Percentiles rank a stretch among this genome's conserved stretches.
Evolutionary conservation across 2,113 vertebrate genomes (phyloP).

Genomic region (Malurus melanocephalus): DNA sequence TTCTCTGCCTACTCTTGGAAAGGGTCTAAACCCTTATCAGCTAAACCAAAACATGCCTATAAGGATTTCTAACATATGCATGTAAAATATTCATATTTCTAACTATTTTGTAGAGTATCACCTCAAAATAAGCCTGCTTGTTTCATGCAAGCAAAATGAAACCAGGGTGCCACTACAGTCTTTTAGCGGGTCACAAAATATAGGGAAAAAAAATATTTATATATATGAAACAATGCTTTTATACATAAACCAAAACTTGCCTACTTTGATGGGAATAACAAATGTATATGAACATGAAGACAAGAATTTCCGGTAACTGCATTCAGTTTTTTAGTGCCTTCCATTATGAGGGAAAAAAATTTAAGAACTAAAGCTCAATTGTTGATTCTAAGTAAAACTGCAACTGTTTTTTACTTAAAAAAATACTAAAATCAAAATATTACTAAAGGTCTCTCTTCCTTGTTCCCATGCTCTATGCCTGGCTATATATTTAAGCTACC

Average conservation of each 20-base stretch:
- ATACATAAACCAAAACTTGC: not conserved
- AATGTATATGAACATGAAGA: not conserved
- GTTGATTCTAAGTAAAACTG: not conserved
- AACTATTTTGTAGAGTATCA: not conserved
- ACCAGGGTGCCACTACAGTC: not conserved
- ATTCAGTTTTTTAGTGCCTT: not conserved
- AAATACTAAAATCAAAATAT: not conserved
- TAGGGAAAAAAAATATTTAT: not conserved
- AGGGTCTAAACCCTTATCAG: not conserved
- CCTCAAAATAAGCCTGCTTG: not conserved
- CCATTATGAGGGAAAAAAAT: not conserved
- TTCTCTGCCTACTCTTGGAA: not conserved
- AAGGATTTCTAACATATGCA: not conserved
- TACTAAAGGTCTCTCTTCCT: not conserved
- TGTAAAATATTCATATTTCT: too few species aligned
- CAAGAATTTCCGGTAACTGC: not conserved
- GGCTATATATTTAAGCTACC: not conserved
- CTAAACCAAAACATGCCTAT: not conserved
- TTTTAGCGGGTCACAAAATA: not conserved
- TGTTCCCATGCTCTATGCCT: not conserved
- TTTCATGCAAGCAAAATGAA: not conserved
- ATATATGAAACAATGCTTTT: not conserved
- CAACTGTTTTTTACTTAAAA: not conserved
- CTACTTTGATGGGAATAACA: not conserved
- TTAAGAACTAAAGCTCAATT: not conserved